Evolutionary conservation across 2,113 vertebrate species (phyloP).

Genomic region (Misgurnus mizolepis): DNA sequence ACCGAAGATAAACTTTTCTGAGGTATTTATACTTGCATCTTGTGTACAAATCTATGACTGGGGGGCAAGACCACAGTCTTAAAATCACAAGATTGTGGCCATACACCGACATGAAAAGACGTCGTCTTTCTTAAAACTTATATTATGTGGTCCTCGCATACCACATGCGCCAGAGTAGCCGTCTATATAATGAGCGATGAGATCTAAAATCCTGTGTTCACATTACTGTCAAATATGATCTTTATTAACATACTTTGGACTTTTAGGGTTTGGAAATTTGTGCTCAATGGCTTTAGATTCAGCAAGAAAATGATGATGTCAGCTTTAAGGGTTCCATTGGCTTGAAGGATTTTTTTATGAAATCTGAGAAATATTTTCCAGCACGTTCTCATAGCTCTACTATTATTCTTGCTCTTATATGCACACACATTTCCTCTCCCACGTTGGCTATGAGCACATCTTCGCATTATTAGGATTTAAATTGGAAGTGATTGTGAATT

Average conservation of each 20-base stretch:
- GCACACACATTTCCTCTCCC: background rate
- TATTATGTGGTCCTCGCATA: background rate
- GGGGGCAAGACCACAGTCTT: background rate
- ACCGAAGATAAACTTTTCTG: background rate
- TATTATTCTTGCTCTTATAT: background rate
- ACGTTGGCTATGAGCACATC: constrained; percentile 3
- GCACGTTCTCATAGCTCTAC: constrained; percentile 44
- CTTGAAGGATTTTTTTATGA: constrained; percentile 65
- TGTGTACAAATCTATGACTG: constrained; percentile 12
- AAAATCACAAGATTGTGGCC: background rate
- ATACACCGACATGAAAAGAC: background rate
- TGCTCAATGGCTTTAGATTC: constrained; percentile 61
- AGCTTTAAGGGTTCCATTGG: constrained; percentile 68
- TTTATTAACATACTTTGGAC: constrained; percentile 45
- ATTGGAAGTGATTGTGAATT: constrained; percentile 64
- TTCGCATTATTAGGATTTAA: constrained; percentile 44
- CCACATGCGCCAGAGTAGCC: background rate
- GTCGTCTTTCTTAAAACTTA: background rate
- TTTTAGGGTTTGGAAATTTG: constrained; percentile 71
- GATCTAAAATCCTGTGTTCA: constrained; percentile 4
- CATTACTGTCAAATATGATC: constrained; percentile 46
- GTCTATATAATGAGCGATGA: background rate
- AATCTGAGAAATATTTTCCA: constrained; percentile 68
- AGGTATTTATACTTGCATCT: background rate
- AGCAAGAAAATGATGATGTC: constrained; percentile 65